Evolutionary conservation across 2,888 invertebrate genomes (phyloP), one percentile per base, ranked within the genome.

Genomic region (Atrina japonica): DNA sequence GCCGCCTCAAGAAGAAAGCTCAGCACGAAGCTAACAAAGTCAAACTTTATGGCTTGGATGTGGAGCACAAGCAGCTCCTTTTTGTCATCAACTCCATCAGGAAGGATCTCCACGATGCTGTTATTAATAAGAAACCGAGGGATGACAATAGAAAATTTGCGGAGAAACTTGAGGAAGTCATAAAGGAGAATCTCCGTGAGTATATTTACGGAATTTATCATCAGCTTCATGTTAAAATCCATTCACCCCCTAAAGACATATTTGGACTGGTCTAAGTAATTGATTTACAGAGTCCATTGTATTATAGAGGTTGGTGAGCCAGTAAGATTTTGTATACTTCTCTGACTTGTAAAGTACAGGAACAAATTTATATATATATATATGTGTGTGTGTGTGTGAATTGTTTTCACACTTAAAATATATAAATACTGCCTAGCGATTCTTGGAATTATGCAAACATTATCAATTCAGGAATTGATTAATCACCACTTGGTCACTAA

Each of bases 1-100:
- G 98, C 90, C 94, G 98, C 41, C 92, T 99, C 86, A 99, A 99
- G 93, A 99, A 99, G 91, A 99, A 98, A 92, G 99, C 99, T 3
- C 98, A 98, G 89, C 98, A 99, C 90, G 99, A 99, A 91, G 98
- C 99, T 1, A 98, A 98, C 90, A 99, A 99, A 92, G 94, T 99
- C 66, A 98, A 98, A 92, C 92, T 98, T 2, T 96, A 94, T 89
- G 98, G 98, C 43, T 92, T 99, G 82, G 97, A 98, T 91, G 94
- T 94, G 85, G 98, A 99, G 91, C 98, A 98, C 91, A 95, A 97
- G 97, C 92, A 94, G 95, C 63, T 80, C 45, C 55, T 88, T 75
- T 76, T 78, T 21, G 85, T 87, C 18, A 73, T 87, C 18, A 63
- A 64, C 2, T 53, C 53, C 30, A 81, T 87, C 21, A 79, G 78